phyloP scores from a whole-genome alignment of 2,113 vertebrate species.

The Gorsachius goisagi region DNA sequence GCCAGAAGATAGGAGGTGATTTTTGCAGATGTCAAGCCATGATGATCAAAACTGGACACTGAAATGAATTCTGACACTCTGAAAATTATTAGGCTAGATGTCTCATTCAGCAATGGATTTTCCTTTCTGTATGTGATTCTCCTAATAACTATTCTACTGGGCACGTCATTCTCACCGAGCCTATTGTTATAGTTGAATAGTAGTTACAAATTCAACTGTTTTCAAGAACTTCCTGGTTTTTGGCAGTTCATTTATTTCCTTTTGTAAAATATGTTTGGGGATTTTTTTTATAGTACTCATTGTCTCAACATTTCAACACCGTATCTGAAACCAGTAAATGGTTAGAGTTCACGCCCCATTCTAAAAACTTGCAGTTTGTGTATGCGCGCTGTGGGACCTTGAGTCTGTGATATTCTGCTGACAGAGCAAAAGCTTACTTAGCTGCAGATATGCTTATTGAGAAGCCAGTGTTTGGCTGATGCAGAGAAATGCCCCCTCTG shows the following conservation, averaged over 20 bases:
- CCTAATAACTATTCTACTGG: background rate
- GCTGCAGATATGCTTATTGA: background rate
- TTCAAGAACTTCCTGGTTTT: constrained; percentile 46
- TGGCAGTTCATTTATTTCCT: background rate
- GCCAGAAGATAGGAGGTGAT: background rate
- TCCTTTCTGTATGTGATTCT: background rate
- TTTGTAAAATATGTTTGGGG: background rate
- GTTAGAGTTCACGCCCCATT: background rate
- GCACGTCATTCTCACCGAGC: background rate
- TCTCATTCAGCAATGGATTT: background rate
- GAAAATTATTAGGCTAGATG: background rate
- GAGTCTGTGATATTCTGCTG: background rate
- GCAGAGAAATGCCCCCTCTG: background rate
- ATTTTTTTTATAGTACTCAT: background rate
- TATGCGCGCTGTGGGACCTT: background rate
- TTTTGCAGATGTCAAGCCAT: background rate
- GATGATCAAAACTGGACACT: background rate
- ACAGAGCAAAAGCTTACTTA: background rate
- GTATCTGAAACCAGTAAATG: background rate
- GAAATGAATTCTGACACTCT: background rate
- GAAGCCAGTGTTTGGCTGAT: background rate
- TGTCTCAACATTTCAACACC: background rate
- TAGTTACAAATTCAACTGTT: constrained; percentile 5
- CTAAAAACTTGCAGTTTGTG: background rate
- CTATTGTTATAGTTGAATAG: constrained; percentile 47